phyloP scores from a whole-genome alignment of 2,888 invertebrate genomes.

The Drosophila affinis region DNA sequence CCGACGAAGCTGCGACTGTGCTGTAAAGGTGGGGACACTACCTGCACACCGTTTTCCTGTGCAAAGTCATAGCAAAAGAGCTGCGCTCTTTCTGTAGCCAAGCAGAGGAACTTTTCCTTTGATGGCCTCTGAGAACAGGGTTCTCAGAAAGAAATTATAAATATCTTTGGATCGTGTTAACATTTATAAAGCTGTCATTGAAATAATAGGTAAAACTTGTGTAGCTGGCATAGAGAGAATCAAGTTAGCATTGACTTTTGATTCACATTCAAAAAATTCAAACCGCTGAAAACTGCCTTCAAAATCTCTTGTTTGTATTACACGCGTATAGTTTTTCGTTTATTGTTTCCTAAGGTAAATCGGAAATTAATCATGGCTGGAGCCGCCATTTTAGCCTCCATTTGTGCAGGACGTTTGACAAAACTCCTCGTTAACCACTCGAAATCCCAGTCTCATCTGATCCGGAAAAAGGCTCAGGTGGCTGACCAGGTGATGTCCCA shows the following conservation, averaged over 20 bases:
- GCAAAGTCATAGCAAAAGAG: background rate
- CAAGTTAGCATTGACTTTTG: background rate
- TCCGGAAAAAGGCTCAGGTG: slow-evolving; percentile 23
- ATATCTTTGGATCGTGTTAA: too few species aligned
- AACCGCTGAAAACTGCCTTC: background rate
- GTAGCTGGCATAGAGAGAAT: too few species aligned
- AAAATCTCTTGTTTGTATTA: background rate
- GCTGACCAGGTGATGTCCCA: slow-evolving; percentile 3
- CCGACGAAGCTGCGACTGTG: slow-evolving; percentile 29
- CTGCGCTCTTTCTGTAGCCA: background rate
- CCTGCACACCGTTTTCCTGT: background rate
- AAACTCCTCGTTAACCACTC: slow-evolving; percentile 60
- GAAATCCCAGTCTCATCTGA: slow-evolving; percentile 29
- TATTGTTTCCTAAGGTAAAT: background rate
- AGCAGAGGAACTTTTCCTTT: background rate
- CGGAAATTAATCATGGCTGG: slow-evolving; percentile 49
- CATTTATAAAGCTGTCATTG: too few species aligned
- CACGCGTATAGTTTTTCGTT: background rate
- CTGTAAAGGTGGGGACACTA: slow-evolving; percentile 54
- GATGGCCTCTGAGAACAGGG: background rate
- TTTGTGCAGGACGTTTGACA: slow-evolving; percentile 67
- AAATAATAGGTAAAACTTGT: too few species aligned
- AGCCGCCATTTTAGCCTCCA: slow-evolving; percentile 63
- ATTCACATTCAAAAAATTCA: background rate
- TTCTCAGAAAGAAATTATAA: background rate